A percentile compares a stretch with the other conserved stretches of the same genome.
These are phyloP conservation scores for Rhabdophis nuchalis DNA, from an alignment of 2,797 vertebrate genomes.

Conservation along the genomic window DNA sequence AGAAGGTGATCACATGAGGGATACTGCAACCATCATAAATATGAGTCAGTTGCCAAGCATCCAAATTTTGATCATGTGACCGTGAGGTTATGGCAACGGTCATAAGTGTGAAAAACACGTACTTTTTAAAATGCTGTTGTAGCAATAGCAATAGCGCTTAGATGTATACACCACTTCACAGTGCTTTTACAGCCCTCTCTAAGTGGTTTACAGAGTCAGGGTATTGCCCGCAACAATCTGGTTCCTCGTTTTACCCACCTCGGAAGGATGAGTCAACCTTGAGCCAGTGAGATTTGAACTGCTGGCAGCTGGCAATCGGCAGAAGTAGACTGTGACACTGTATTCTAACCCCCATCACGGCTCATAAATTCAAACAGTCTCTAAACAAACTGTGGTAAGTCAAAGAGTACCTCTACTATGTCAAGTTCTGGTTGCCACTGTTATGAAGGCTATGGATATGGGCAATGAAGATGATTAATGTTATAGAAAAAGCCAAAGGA, in stretches of 20 bases:
- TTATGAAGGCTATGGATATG: background rate
- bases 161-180: no score
- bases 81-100: background rate
- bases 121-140: background rate
- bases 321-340: no score
- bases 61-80: background rate
- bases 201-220: no score
- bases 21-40: background rate
- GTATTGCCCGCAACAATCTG: no score
- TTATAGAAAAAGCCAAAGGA: background rate
- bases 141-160: no score
- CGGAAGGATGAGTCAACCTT: no score
- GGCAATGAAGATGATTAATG: background rate
- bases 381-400: background rate
- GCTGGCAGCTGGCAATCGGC: no score
- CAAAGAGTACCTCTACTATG: background rate
- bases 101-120: background rate
- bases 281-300: no score
- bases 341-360: no score
- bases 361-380: background rate
- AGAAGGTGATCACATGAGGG: background rate
- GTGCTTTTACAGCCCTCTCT: no score
- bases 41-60: background rate
- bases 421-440: background rate
- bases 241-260: no score